Evolutionary conservation across 2,797 vertebrate genomes (phyloP).

Genomic region (Fringilla coelebs): DNA sequence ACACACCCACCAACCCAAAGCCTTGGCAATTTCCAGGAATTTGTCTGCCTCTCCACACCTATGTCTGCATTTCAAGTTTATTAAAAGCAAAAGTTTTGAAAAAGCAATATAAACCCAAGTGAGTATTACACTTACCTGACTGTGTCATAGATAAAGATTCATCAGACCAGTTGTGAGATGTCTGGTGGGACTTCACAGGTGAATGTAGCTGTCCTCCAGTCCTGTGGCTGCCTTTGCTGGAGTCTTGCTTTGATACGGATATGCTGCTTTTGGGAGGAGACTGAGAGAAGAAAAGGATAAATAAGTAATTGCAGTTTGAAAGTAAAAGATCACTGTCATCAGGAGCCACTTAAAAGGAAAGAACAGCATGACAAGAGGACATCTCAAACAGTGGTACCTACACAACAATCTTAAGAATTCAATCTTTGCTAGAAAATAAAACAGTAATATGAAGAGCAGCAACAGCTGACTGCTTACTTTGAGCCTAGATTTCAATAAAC

Average conservation of each 20-base stretch:
- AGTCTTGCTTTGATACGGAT: constrained; percentile 77
- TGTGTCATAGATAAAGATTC: constrained; percentile 81
- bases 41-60: background rate
- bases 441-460: background rate
- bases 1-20: background rate
- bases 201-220: constrained; percentile 75
- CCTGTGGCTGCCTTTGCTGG: constrained; percentile 70
- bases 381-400: background rate
- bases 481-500: background rate
- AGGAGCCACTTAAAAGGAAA: background rate
- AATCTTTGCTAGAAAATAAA: background rate
- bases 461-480: background rate
- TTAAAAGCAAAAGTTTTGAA: background rate
- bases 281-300: constrained; percentile 69
- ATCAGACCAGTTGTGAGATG: constrained; percentile 76
- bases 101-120: background rate
- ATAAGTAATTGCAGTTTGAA: background rate
- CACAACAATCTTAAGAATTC: background rate
- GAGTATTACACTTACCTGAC: constrained; percentile 72
- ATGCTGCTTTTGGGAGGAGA: constrained; percentile 80
- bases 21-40: background rate
- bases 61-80: background rate
- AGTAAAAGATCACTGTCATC: background rate
- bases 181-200: constrained; percentile 71
- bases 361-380: background rate